These are phyloP conservation scores for Aurelia coerulea DNA, from an alignment of 30 jellyfish, hydroid and myxozoan species.

Conservation along the genomic window DNA sequence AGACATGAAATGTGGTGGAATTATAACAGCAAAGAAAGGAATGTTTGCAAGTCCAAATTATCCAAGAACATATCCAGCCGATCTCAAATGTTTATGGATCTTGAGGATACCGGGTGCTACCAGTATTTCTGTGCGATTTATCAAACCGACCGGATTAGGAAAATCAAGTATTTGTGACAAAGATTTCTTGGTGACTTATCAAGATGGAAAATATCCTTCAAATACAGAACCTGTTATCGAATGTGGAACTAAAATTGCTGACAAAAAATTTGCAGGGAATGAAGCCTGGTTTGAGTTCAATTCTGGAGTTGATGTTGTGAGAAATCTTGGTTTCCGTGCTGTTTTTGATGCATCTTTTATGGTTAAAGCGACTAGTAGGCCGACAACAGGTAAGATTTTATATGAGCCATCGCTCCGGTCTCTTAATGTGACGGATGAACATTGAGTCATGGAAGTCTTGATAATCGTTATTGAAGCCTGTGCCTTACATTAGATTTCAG, in stretches of 20 bases:
- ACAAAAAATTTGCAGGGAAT: slow-evolving; percentile 32
- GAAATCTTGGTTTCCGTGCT: slow-evolving; percentile 53
- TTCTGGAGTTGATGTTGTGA: slow-evolving; percentile 15
- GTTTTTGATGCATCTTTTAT: slow-evolving; percentile 57
- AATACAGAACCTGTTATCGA: slow-evolving; percentile 62
- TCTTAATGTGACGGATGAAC: too few species aligned
- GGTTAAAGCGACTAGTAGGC: too few species aligned
- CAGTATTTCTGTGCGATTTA: slow-evolving; percentile 59
- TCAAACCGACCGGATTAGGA: slow-evolving; percentile 17
- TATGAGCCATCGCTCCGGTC: too few species aligned
- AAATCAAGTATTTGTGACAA: slow-evolving; percentile 24
- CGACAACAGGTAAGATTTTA: too few species aligned
- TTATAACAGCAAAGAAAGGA: slow-evolving; percentile 77
- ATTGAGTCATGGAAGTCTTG: too few species aligned
- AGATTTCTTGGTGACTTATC: slow-evolving; percentile 60
- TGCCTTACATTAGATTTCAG: too few species aligned
- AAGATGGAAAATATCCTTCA: slow-evolving; percentile 58
- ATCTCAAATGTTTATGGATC: slow-evolving; percentile 76
- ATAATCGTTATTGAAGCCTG: too few species aligned
- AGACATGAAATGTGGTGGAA: slow-evolving; percentile 90
- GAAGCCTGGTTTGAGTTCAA: slow-evolving; percentile 73
- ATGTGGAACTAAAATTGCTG: slow-evolving; percentile 59
- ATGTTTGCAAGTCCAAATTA: slow-evolving; percentile 78
- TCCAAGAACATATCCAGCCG: slow-evolving; percentile 75
- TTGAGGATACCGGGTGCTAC: slow-evolving; percentile 60